These are phyloP conservation scores for Ligdia adustata DNA, from an alignment of 2,888 invertebrate species.

Conservation along the genomic window DNA sequence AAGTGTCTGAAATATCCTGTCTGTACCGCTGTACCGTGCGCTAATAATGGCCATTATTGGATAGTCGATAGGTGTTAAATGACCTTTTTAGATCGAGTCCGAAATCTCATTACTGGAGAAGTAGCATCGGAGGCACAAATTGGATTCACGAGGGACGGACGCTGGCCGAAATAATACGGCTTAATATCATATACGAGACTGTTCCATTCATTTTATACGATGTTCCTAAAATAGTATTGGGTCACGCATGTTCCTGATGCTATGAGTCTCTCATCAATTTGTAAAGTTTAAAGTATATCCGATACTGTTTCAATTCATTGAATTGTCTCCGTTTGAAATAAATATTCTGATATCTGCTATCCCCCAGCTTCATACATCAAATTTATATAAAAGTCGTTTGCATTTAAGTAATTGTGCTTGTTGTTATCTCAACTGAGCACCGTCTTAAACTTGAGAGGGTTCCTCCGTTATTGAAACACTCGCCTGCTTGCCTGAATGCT, in stretches of 20 bases:
- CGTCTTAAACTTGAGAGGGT: conserved; percentile 42
- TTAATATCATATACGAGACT: conserved; percentile 33
- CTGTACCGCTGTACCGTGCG: not conserved
- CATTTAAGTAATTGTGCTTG: conserved; percentile 48
- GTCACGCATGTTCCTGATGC: too few species aligned
- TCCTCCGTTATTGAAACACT: conserved; percentile 46
- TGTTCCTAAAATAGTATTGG: too few species aligned
- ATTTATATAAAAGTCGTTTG: conserved; percentile 42
- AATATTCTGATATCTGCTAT: conserved; percentile 26
- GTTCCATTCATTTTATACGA: conserved; percentile 2
- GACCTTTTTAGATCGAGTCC: conserved; percentile 63
- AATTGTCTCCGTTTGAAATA: conserved; percentile 26
- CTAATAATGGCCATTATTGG: conserved; percentile 34
- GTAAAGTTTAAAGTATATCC: too few species aligned
- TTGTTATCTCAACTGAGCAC: conserved; percentile 48
- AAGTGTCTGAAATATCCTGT: too few species aligned
- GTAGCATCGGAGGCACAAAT: conserved; percentile 63
- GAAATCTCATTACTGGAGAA: conserved; percentile 69
- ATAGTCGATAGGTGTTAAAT: conserved; percentile 54
- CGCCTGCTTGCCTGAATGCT: conserved; percentile 48
- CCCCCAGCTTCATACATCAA: conserved; percentile 35
- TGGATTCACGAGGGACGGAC: conserved; percentile 68
- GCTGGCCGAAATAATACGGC: conserved; percentile 64
- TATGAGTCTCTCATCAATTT: too few species aligned
- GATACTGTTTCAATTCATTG: too few species aligned